Conservation (phyloP, 2,888 invertebrate species). For the Agrotis ipsilon region DNA sequence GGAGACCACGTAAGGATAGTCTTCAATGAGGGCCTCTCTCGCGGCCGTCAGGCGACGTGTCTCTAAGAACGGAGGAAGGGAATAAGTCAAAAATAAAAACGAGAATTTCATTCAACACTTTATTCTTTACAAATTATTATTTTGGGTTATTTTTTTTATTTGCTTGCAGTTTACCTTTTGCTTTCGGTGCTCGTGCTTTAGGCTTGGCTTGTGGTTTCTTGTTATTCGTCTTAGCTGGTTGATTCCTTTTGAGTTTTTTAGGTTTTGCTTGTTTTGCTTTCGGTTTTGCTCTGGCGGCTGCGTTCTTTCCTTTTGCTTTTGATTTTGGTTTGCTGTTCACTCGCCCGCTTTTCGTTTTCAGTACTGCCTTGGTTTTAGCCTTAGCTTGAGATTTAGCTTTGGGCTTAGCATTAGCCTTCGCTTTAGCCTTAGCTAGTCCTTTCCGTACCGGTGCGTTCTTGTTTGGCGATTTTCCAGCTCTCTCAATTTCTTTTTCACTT, state of each 20-base stretch:
- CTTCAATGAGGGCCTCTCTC: conserved; percentile 79
- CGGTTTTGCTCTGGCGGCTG: conserved; percentile 9
- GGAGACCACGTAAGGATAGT: conserved; percentile 85
- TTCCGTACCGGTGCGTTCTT: background rate
- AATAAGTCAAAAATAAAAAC: conserved; percentile 53
- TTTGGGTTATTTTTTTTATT: conserved; percentile 23
- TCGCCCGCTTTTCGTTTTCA: background rate
- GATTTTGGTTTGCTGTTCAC: conserved; percentile 3
- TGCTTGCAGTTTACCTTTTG: conserved; percentile 58
- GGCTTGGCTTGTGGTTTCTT: conserved; percentile 21
- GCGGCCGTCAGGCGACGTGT: conserved; percentile 80
- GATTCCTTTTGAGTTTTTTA: conserved; percentile 11
- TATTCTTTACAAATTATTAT: conserved; percentile 48
- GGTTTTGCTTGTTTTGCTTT: conserved; percentile 10
- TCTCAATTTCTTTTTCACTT: background rate
- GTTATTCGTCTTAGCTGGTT: conserved; percentile 1
- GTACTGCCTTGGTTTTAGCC: background rate
- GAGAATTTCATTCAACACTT: conserved; percentile 46
- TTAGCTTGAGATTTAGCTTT: conserved; percentile 1
- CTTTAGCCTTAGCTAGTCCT: background rate
- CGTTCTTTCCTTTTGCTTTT: conserved; percentile 9
- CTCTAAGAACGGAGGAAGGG: conserved; percentile 63
- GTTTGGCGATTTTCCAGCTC: background rate
- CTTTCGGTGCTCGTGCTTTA: conserved; percentile 11
- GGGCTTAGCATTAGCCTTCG: background rate